Conservation (phyloP, 2,113 vertebrate genomes). For the Larimichthys polyactis region DNA sequence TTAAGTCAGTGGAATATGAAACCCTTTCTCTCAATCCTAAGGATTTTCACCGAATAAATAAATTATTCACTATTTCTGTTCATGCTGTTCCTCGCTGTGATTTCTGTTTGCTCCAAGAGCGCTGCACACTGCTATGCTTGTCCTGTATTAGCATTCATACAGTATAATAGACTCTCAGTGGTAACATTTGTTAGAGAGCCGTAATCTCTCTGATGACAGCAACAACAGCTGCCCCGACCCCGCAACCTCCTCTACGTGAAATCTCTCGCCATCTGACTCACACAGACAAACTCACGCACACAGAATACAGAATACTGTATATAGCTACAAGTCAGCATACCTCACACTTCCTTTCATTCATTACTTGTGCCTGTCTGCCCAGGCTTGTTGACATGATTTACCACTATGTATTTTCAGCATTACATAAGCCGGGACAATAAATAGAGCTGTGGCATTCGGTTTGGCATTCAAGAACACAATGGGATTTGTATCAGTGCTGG, state of each 20-base stretch:
- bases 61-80: neutral
- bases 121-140: neutral
- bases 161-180: neutral
- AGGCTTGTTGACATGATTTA: conserved; percentile 51
- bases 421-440: conserved; percentile 53
- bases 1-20: conserved; percentile 11
- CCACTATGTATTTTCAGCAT: conserved; percentile 42
- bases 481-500: conserved; percentile 25
- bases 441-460: conserved; percentile 63
- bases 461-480: conserved; percentile 56
- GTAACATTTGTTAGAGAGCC: conserved; percentile 23
- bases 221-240: conserved; percentile 20
- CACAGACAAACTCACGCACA: conserved; percentile 27
- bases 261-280: conserved; percentile 27
- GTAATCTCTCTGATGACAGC: conserved; percentile 38
- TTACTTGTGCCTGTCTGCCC: conserved; percentile 16
- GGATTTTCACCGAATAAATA: neutral
- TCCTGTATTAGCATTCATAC: conserved; percentile 3
- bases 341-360: conserved; percentile 61
- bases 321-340: conserved; percentile 26
- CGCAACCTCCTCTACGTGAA: neutral
- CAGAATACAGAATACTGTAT: neutral
- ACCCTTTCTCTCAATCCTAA: neutral
- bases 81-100: neutral
- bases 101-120: neutral